Conservation (phyloP, 2,797 vertebrate genomes). For the Liasis olivaceus region DNA sequence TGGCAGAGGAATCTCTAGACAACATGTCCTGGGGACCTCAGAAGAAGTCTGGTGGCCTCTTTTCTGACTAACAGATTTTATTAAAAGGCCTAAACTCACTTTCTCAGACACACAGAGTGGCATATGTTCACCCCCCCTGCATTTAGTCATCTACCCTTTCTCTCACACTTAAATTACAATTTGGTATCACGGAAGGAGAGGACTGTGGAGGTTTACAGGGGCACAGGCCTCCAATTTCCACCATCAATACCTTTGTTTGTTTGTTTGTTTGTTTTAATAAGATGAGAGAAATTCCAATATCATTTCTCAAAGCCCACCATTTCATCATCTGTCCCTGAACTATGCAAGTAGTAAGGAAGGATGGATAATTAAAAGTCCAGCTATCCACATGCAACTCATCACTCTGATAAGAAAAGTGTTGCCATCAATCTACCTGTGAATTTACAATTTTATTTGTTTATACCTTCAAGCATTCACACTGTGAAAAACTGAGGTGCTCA, state of each 20-base stretch:
- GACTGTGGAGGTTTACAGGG: background rate
- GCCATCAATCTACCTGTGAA: background rate
- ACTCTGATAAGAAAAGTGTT: background rate
- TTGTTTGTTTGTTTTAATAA: background rate
- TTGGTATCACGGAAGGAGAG: background rate
- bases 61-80: background rate
- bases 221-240: background rate
- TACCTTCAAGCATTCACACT: background rate
- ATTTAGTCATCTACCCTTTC: background rate
- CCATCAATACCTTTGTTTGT: background rate
- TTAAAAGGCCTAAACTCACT: background rate
- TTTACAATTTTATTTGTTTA: slow-evolving; percentile 2
- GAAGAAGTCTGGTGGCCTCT: background rate
- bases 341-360: background rate
- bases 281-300: background rate
- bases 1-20: background rate
- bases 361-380: background rate
- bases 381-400: background rate
- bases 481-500: background rate
- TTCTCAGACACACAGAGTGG: background rate
- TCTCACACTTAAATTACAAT: background rate
- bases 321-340: background rate
- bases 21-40: background rate
- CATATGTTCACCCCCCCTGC: background rate
- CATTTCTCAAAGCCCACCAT: background rate